These are phyloP conservation scores for human DNA, from an alignment of 2,113 vertebrate genomes.

Conservation along the genomic window DNA sequence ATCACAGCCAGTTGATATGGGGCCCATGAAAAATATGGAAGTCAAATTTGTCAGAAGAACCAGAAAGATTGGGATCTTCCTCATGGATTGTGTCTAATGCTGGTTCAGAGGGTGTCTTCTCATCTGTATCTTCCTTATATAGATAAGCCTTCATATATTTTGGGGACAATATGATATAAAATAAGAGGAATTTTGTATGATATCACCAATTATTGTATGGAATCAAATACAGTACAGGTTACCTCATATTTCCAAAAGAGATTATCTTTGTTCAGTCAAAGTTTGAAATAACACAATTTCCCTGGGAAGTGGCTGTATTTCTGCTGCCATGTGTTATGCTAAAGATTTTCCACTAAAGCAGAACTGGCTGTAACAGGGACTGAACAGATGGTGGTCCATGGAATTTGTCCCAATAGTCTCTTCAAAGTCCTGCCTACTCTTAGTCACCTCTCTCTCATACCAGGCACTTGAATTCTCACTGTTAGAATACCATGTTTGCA, in stretches of 20 bases:
- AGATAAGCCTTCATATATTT: background rate
- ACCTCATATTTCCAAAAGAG: background rate
- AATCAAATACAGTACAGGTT: background rate
- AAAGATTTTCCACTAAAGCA: background rate
- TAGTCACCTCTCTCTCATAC: background rate
- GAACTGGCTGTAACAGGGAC: background rate
- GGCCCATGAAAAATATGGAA: background rate
- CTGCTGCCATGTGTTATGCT: background rate
- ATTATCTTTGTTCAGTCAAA: background rate
- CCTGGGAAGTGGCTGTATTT: background rate
- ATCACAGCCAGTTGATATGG: background rate
- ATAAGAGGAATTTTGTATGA: background rate
- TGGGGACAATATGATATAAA: background rate
- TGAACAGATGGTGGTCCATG: background rate
- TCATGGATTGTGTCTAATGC: background rate
- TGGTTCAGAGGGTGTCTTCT: no score
- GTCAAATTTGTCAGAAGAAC: background rate
- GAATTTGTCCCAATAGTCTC: background rate
- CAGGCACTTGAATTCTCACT: background rate
- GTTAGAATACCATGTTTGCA: background rate
- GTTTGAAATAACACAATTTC: background rate
- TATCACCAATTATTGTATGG: background rate
- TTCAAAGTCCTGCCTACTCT: background rate
- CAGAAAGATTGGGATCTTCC: background rate
- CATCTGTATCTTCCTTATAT: background rate